Evolutionary conservation across 2,113 vertebrate species (phyloP).

Genomic region (Chloroceryle aenea): DNA sequence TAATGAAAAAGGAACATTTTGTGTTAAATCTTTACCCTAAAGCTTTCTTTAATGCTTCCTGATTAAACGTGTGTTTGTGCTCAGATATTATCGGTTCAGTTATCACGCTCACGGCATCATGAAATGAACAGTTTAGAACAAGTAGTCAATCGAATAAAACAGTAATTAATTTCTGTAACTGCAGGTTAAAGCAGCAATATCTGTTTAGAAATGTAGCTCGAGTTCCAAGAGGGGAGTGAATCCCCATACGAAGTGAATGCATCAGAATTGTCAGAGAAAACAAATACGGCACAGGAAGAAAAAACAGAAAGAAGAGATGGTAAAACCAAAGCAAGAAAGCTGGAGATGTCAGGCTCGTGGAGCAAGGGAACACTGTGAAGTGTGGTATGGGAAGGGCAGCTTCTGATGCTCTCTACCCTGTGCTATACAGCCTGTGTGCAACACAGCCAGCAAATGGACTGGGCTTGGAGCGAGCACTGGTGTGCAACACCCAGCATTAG

Average conservation of each 20-base stretch:
- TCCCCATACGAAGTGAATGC: too few relatives aligned
- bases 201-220: not conserved
- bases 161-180: not conserved
- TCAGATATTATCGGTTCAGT: not conserved
- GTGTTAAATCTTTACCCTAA: not conserved
- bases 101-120: not conserved
- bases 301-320: not conserved
- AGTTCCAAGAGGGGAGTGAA: not conserved
- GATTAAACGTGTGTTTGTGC: not conserved
- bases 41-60: not conserved
- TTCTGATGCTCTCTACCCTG: not conserved
- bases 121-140: not conserved
- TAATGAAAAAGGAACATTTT: not conserved
- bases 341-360: not conserved
- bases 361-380: not conserved
- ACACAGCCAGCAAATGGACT: accelerated
- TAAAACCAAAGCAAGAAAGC: not conserved
- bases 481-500: accelerated
- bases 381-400: not conserved
- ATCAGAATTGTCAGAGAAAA: not conserved
- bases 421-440: accelerated
- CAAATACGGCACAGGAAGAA: not conserved
- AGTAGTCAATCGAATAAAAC: not conserved
- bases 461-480: not conserved
- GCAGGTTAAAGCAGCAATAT: not conserved